Conservation (phyloP, 2,797 vertebrate genomes). For the Silurus aristotelis region DNA sequence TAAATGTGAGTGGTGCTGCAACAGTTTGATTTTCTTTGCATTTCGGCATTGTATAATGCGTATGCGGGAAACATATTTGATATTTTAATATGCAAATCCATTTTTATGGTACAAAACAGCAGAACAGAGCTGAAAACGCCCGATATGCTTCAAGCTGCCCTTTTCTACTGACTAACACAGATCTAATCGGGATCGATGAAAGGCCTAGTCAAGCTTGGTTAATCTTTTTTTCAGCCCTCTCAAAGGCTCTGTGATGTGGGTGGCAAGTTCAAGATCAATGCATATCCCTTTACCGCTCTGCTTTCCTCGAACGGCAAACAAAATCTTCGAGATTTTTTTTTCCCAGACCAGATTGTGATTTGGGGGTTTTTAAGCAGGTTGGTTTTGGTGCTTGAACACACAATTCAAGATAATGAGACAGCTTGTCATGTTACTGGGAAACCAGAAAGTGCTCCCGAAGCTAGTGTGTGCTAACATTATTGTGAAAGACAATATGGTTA, state of each 20-base stretch:
- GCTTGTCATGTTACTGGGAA: not conserved
- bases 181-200: slow-evolving; percentile 49
- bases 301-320: not conserved
- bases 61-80: not conserved
- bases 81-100: slow-evolving; percentile 19
- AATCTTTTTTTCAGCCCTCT: slow-evolving; percentile 35
- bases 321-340: slow-evolving; percentile 3
- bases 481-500: not conserved
- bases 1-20: not conserved
- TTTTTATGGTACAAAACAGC: not conserved
- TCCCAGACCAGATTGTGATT: not conserved
- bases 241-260: slow-evolving; percentile 27
- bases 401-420: not conserved
- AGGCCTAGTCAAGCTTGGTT: slow-evolving; percentile 42
- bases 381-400: not conserved
- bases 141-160: slow-evolving; percentile 2
- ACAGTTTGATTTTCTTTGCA: slow-evolving; percentile 5
- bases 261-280: slow-evolving; percentile 26
- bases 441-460: not conserved
- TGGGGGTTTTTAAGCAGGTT: not conserved
- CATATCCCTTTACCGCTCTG: slow-evolving; percentile 29
- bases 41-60: not conserved
- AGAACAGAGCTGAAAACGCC: not conserved
- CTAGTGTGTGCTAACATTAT: not conserved
- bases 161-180: slow-evolving; percentile 26